phyloP scores from a whole-genome alignment of 2,888 invertebrate genomes.

The Rhingia rostrata region DNA sequence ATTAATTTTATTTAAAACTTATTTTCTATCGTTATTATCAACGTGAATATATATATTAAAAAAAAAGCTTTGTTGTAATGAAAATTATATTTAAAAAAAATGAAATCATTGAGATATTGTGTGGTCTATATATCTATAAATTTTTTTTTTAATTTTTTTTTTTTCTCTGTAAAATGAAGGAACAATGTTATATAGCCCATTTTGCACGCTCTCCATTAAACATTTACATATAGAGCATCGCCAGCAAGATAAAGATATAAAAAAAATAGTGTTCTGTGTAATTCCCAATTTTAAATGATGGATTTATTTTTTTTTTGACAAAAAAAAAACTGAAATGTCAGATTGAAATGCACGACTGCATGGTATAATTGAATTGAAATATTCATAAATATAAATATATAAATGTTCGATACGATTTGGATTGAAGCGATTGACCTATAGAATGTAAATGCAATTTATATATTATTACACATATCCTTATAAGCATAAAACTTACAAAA shows the following conservation, averaged over 20 bases:
- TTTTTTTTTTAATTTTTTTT: conserved; percentile 34
- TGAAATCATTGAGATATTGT: conserved; percentile 63
- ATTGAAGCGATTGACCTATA: conserved; percentile 65
- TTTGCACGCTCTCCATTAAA: conserved; percentile 73
- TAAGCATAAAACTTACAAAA: conserved; percentile 27
- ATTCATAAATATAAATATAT: conserved; percentile 58
- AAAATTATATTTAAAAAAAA: conserved; percentile 37
- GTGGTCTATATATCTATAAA: conserved; percentile 65
- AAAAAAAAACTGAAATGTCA: conserved; percentile 24
- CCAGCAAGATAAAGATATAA: conserved; percentile 64
- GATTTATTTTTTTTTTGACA: conserved; percentile 36
- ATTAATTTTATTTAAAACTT: too few relatives aligned
- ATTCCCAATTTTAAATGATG: conserved; percentile 64
- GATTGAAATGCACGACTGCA: conserved; percentile 69
- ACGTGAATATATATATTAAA: conserved; percentile 54
- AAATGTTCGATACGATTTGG: conserved; percentile 64
- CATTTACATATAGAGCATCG: conserved; percentile 65
- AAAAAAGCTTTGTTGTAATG: conserved; percentile 70
- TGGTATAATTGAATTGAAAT: conserved; percentile 67
- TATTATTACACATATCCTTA: conserved; percentile 54
- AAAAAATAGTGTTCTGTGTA: conserved; percentile 68
- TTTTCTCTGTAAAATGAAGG: conserved; percentile 67
- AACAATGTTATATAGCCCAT: conserved; percentile 69
- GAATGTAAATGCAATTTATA: conserved; percentile 66
- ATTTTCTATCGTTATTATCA: conserved; percentile 61